Conservation (phyloP, 2,113 vertebrate genomes). For the Cynoglossus semilaevis region DNA sequence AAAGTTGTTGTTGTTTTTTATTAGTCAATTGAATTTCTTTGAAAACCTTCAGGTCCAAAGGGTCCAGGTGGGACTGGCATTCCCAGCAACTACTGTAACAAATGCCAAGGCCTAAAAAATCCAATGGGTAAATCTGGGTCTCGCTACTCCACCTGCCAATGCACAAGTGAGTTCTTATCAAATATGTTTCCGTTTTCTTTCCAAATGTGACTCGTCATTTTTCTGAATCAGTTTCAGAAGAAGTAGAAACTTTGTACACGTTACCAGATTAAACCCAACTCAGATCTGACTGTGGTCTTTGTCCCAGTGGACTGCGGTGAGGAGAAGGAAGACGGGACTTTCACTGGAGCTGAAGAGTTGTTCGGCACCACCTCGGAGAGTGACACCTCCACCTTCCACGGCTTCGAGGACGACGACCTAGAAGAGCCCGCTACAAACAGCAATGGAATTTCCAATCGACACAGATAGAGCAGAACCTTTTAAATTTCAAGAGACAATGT, state of each 20-base stretch:
- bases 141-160: constrained; percentile 88
- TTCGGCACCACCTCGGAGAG: constrained; percentile 98
- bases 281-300: constrained; percentile 21
- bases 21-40: neutral
- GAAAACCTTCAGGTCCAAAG: constrained; percentile 83
- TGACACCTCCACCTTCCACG: constrained; percentile 98
- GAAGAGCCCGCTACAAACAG: constrained; percentile 86
- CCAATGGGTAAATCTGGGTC: constrained; percentile 88
- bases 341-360: constrained; percentile 91
- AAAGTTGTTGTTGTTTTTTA: too few species aligned
- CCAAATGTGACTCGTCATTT: neutral
- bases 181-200: neutral
- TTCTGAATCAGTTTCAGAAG: too few species aligned
- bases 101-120: constrained; percentile 91
- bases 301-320: constrained; percentile 85
- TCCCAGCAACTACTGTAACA: constrained; percentile 95
- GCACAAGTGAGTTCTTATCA: constrained; percentile 84
- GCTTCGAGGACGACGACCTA: constrained; percentile 96
- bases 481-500: constrained; percentile 36
- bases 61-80: constrained; percentile 87
- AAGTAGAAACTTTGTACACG: too few species aligned
- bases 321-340: constrained; percentile 85
- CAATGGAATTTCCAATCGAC: constrained; percentile 82
- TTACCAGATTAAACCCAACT: neutral
- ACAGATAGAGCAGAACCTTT: constrained; percentile 81